phyloP scores from a whole-genome alignment of 2,888 invertebrate species.

The Acleris cristana region DNA sequence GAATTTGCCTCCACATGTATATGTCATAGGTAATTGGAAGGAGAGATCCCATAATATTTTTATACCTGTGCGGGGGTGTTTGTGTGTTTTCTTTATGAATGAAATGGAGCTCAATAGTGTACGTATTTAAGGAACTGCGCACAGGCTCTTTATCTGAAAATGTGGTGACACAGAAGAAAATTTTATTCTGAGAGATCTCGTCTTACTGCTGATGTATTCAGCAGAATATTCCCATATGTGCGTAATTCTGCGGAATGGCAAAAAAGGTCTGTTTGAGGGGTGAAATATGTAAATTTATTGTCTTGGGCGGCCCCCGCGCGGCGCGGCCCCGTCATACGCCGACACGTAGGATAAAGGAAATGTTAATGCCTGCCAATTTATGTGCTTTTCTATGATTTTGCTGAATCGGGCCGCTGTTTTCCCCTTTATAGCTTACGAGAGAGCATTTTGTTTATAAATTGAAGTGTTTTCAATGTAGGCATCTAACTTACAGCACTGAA shows the following conservation, averaged over 20 bases:
- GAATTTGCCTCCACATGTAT: constrained; percentile 61
- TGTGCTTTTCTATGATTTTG: constrained; percentile 84
- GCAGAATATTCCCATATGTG: constrained; percentile 84
- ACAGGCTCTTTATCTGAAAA: constrained; percentile 73
- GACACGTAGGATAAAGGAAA: constrained; percentile 84
- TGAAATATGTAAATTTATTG: constrained; percentile 85
- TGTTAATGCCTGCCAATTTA: constrained; percentile 83
- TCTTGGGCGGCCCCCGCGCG: constrained; percentile 78
- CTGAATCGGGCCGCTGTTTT: constrained; percentile 77
- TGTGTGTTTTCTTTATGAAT: constrained; percentile 28
- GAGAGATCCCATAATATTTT: constrained; percentile 39
- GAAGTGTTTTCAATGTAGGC: constrained; percentile 56
- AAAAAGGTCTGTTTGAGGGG: constrained; percentile 84
- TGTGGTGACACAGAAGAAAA: constrained; percentile 78
- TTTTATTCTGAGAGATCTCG: constrained; percentile 83
- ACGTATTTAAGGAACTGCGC: constrained; percentile 58
- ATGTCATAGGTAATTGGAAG: constrained; percentile 49
- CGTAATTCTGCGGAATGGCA: constrained; percentile 84
- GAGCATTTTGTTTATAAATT: constrained; percentile 66
- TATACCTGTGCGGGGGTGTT: constrained; percentile 24
- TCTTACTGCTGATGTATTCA: constrained; percentile 83
- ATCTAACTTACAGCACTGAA: constrained; percentile 29
- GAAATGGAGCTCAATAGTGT: constrained; percentile 40
- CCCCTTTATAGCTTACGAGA: constrained; percentile 69
- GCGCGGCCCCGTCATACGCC: constrained; percentile 81